A percentile compares a stretch with the other conserved stretches of the same genome.
Conservation (phyloP, 2,113 vertebrate genomes). For the Narcine bancroftii region DNA sequence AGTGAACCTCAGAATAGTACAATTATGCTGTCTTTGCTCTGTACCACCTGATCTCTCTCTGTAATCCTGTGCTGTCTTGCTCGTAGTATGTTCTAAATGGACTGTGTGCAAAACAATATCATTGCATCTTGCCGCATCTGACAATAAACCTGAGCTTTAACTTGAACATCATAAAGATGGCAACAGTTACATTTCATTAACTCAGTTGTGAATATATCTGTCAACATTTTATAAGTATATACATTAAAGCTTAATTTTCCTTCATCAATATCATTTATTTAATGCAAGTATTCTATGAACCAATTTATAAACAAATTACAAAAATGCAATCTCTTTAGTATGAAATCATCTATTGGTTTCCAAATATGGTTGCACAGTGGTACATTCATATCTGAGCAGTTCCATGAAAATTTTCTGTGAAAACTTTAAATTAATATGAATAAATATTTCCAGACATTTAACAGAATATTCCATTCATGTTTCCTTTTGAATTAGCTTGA, state of each 20-base stretch:
- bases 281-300: neutral
- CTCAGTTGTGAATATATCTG: neutral
- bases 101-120: too few relatives aligned
- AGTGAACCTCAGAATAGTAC: too few relatives aligned
- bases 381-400: neutral
- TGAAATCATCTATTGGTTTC: neutral
- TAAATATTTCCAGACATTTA: conserved; percentile 27
- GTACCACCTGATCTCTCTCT: too few relatives aligned
- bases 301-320: neutral
- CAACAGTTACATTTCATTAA: neutral
- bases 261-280: neutral
- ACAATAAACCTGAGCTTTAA: too few relatives aligned
- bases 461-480: neutral
- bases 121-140: too few relatives aligned
- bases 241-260: neutral
- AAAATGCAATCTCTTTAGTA: neutral
- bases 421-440: neutral
- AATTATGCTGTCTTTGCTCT: too few relatives aligned
- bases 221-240: neutral
- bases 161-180: neutral
- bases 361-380: neutral
- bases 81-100: too few relatives aligned
- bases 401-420: neutral
- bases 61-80: too few relatives aligned
- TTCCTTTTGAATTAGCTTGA: neutral